Percentiles rank a stretch among this genome's conserved stretches.
These are phyloP conservation scores for Tor tambroides DNA, from an alignment of 2,113 vertebrate genomes.

Conservation along the genomic window DNA sequence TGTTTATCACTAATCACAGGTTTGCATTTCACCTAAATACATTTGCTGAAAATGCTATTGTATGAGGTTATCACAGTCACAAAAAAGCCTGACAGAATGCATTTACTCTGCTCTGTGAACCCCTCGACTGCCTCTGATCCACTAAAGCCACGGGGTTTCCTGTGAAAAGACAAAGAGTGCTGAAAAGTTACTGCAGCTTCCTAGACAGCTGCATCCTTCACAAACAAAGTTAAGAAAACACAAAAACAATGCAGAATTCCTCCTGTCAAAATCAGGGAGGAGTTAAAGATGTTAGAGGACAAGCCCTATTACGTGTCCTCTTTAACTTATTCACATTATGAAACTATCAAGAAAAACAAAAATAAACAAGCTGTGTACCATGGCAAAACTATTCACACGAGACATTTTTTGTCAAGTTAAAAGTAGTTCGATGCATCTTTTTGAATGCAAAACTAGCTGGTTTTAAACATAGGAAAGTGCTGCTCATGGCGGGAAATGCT, in stretches of 20 bases:
- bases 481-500: not conserved
- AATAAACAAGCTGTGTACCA: not conserved
- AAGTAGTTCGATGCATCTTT: not conserved
- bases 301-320: not conserved
- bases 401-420: not conserved
- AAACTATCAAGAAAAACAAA: not conserved
- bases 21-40: not conserved
- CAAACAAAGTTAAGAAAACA: not conserved
- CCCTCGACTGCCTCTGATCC: constrained; percentile 6
- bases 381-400: not conserved
- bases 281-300: not conserved
- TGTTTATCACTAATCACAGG: not conserved
- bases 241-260: constrained; percentile 24
- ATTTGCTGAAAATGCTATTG: not conserved
- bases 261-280: constrained; percentile 7
- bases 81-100: not conserved
- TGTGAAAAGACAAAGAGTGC: constrained; percentile 25
- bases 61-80: not conserved
- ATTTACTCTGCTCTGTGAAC: not conserved
- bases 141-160: not conserved
- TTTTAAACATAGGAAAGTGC: not conserved
- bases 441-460: not conserved
- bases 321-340: not conserved
- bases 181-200: constrained; percentile 26
- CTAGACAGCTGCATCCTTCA: constrained; percentile 46